Evolutionary conservation across 1,140 invertebrate genomes (phyloP).

Genomic region (Cotesia vestalis): DNA sequence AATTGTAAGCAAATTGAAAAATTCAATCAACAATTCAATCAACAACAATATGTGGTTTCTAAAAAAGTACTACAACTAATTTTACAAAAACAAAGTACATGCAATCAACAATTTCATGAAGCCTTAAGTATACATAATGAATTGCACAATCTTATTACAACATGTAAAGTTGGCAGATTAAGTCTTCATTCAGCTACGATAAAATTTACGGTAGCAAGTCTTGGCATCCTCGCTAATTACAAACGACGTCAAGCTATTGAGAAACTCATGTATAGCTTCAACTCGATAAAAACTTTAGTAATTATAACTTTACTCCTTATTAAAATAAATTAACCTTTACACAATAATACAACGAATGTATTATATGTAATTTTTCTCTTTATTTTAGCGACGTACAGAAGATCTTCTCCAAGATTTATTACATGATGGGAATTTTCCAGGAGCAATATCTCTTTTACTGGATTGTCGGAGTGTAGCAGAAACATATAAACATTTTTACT

Average conservation of each 20-base stretch:
- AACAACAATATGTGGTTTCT: conserved; percentile 86
- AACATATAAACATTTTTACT: conserved; percentile 84
- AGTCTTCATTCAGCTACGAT: conserved; percentile 79
- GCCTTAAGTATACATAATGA: conserved; percentile 81
- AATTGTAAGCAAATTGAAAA: conserved; percentile 75
- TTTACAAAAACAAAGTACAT: conserved; percentile 85
- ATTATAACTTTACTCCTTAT: conserved; percentile 36
- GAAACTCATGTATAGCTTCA: conserved; percentile 79
- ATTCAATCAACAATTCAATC: conserved; percentile 73
- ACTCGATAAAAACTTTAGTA: conserved; percentile 84
- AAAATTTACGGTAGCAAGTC: conserved; percentile 84
- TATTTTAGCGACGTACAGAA: conserved; percentile 80
- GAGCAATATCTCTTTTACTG: conserved; percentile 86
- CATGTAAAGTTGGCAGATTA: conserved; percentile 76
- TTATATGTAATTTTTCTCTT: conserved; percentile 13
- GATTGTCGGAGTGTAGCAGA: conserved; percentile 87
- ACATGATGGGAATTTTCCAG: conserved; percentile 85
- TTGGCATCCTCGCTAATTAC: conserved; percentile 88
- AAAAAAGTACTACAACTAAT: conserved; percentile 92
- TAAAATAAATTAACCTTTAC: too few relatives aligned
- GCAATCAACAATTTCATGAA: conserved; percentile 83
- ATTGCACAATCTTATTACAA: conserved; percentile 75
- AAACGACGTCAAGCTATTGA: conserved; percentile 83
- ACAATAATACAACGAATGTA: background rate
- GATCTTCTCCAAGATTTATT: conserved; percentile 83